phyloP scores from a whole-genome alignment of 2,888 invertebrate genomes.

The Eilema caniola region DNA sequence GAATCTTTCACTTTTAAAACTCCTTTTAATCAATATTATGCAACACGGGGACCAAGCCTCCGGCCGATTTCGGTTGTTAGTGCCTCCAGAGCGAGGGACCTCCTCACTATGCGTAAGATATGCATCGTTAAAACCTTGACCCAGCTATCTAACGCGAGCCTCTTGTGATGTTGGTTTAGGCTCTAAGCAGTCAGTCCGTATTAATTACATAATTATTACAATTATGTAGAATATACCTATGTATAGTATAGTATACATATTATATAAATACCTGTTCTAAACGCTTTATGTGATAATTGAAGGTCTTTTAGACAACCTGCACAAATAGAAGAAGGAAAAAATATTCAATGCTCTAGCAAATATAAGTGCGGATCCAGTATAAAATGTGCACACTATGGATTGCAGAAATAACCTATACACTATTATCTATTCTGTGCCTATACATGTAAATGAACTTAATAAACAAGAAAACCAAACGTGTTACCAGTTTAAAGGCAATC shows the following conservation, averaged over 20 bases:
- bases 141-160: conserved; percentile 2
- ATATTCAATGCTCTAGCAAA: neutral
- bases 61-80: neutral
- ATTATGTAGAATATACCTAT: neutral
- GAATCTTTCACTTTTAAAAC: no score
- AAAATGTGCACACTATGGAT: neutral
- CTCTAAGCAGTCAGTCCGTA: neutral
- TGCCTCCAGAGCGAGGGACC: neutral
- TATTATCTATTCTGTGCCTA: neutral
- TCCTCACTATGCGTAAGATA: neutral
- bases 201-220: neutral
- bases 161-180: neutral
- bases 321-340: neutral
- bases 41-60: neutral
- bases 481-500: neutral
- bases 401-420: neutral
- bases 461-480: neutral
- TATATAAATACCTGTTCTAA: neutral
- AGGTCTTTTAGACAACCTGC: neutral
- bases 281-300: neutral
- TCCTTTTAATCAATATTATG: no score
- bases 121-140: neutral
- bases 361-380: neutral
- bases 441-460: no score
- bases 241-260: no score